phyloP scores from a whole-genome alignment of 2,113 vertebrate genomes.

The Gallinago paraguaiae region DNA sequence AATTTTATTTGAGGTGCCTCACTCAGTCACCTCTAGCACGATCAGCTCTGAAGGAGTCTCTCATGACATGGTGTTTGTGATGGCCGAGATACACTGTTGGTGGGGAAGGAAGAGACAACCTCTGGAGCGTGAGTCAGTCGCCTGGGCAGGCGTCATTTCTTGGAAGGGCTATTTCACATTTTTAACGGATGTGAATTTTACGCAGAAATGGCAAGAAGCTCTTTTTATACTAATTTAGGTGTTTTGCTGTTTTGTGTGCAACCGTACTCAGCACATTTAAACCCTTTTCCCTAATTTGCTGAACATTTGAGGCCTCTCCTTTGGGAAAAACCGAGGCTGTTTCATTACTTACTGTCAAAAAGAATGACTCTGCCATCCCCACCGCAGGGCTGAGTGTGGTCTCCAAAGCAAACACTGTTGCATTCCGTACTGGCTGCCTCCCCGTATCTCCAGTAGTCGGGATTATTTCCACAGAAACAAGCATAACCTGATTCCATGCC shows the following conservation, averaged over 20 bases:
- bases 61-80: not conserved
- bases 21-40: not conserved
- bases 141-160: not conserved
- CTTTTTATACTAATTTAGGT: not conserved
- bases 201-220: not conserved
- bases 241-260: not conserved
- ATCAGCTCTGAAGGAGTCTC: not conserved
- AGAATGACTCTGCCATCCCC: conserved; percentile 96
- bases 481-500: conserved; percentile 97
- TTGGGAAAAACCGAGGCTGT: conserved; percentile 6
- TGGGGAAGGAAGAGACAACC: not conserved
- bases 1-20: not conserved
- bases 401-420: conserved; percentile 95
- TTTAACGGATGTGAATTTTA: not conserved
- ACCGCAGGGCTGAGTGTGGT: conserved; percentile 94
- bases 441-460: conserved; percentile 84
- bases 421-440: conserved; percentile 91
- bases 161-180: not conserved
- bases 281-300: conserved; percentile 11
- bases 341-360: conserved; percentile 90
- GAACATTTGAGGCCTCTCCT: conserved; percentile 12
- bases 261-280: not conserved
- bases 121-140: not conserved
- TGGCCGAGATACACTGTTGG: not conserved
- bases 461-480: conserved; percentile 95